Conservation (phyloP, 2,888 invertebrate species). For the Drosophila nr. perissopoda region DNA sequence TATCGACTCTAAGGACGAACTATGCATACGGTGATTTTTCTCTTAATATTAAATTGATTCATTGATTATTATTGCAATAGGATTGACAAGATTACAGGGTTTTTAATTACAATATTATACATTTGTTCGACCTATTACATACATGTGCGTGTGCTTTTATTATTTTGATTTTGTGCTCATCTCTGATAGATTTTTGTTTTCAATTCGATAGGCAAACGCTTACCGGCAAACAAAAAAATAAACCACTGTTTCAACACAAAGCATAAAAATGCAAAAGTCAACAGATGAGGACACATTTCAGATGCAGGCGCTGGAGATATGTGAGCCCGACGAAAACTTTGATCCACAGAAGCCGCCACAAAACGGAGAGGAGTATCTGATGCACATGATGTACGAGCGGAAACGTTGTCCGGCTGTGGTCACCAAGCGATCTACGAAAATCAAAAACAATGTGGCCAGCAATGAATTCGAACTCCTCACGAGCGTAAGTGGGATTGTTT, state of each 20-base stretch:
- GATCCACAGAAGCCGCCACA: conserved; percentile 80
- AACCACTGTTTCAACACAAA: not conserved
- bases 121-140: not conserved
- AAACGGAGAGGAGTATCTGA: conserved; percentile 83
- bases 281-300: conserved; percentile 78
- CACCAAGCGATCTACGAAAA: conserved; percentile 64
- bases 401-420: conserved; percentile 83
- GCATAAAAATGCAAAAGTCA: conserved; percentile 26
- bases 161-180: not conserved
- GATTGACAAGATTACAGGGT: not conserved
- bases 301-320: conserved; percentile 81
- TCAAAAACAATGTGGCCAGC: conserved; percentile 15
- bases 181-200: not conserved
- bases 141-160: not conserved
- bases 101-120: not conserved
- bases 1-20: not conserved
- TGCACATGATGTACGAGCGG: conserved; percentile 83
- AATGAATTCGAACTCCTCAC: conserved; percentile 23
- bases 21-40: not conserved
- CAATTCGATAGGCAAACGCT: conserved; percentile 12
- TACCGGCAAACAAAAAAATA: conserved; percentile 22
- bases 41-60: not conserved
- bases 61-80: not conserved
- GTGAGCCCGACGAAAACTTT: conserved; percentile 77
- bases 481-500: conserved; percentile 39